Evolutionary conservation across 2,797 vertebrate species (phyloP).

Genomic region (Pipistrellus pygmaeus): DNA sequence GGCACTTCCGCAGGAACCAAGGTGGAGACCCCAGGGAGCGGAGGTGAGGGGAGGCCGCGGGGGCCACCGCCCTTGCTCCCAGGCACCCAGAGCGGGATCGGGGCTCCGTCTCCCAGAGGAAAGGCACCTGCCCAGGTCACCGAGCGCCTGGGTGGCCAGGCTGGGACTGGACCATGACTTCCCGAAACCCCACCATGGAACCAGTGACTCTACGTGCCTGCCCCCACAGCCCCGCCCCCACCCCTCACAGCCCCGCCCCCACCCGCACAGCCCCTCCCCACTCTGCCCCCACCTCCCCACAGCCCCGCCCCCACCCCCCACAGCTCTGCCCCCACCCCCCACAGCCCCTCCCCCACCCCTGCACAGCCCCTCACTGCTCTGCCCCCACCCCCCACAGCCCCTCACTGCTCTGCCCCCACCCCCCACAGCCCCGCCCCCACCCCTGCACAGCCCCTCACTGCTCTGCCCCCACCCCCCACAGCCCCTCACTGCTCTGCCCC

Average conservation of each 20-base stretch:
- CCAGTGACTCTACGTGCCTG: rapidly evolving
- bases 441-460: no score
- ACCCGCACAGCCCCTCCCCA: no score
- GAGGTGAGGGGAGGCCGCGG: rapidly evolving
- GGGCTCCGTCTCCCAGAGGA: neutral
- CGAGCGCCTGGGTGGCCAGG: neutral
- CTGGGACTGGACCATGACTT: neutral
- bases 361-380: neutral
- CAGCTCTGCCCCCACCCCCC: no score
- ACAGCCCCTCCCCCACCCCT: no score
- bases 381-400: neutral
- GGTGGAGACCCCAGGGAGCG: neutral
- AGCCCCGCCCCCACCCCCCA: no score
- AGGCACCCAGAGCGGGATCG: neutral
- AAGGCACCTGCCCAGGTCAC: neutral
- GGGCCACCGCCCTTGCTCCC: neutral
- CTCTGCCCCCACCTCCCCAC: rapidly evolving
- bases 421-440: no score
- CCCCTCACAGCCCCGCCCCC: no score
- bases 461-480: rapidly evolving
- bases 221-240: neutral
- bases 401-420: no score
- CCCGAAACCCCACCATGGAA: neutral
- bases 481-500: no score
- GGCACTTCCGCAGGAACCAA: neutral